Evolutionary conservation across 2,113 vertebrate genomes (phyloP), one percentile per base, ranked within the genome.

Genomic region (Cephalopholis sonnerati): DNA sequence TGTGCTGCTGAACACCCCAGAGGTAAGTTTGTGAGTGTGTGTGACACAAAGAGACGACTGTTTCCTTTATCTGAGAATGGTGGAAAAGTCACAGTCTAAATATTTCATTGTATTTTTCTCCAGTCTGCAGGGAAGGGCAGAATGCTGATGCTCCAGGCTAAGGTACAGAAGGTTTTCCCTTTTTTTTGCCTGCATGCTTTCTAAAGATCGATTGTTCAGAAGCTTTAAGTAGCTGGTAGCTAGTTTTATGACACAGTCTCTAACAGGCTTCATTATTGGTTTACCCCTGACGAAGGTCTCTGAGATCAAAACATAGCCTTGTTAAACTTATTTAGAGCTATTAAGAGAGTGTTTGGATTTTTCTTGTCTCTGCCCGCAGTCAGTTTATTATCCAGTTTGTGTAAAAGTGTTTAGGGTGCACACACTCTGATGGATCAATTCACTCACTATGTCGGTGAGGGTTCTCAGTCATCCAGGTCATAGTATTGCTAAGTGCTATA

Each of bases 71-170:
- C 46, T 36, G 50, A 68, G 48, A 36, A 18, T 58, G 55, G 46
- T 57, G 46, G 22, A 77, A 27, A 63, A 82, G 59, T 86, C 65
- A 54, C 39, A 7, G 41, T 12, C 41, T n/a, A 65, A 82, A 87
- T 81, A 44, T 82, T 73, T 68, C 0, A 46, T 74, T 82, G 2
- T 84, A 2, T 76, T 48, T 67, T 61, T 89, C 36, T 8, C 2
- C 90, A 99, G 98, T 97, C 97, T 90, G 93, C 96, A 69, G 96
- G 79, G 71, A 97, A 93, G 93, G 97, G 97, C 46, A 96, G 94
- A 91, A 90, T 94, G 58, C 94, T 99, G 54, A 95, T 99, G 81
- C 96, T 98, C 77, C 97, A 99, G 92, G 97, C 97, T 79, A 99
- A 99, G 97, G 98, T 99, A 97, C 46, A 46, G 79, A 77, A 39